Evolutionary conservation across 2,797 vertebrate genomes (phyloP), one percentile per base, ranked within the genome.

Genomic region (Esox lucius): DNA sequence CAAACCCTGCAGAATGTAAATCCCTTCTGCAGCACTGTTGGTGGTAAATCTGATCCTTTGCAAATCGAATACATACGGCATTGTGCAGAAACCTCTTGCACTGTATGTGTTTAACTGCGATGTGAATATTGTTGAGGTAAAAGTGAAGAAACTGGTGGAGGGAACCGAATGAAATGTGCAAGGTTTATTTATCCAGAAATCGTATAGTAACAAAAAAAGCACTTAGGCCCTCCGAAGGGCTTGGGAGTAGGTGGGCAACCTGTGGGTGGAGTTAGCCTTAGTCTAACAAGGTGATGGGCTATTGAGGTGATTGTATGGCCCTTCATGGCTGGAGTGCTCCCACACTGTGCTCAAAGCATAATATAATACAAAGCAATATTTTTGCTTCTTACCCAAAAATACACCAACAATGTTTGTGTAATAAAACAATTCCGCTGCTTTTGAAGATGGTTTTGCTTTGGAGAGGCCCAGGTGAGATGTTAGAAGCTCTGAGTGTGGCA

Each of bases 1-100:
- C 83, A 67, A 75, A 73, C 71, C 62, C 65, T 81, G 80, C 81
- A 77, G 81, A 73, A 83, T 90, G 86, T 81, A 88, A 69, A 90
- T 86, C 68, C 24, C 24, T 24, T 64, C 73, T 75, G 76, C 65
- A 78, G 67, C 79, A 71, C 78, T 87, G 87, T 84, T 86, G 85
- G 89, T 91, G 26, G 17, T 33, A 22, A 73, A 42, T 48, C 56
- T 64, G n/a, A 90, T 89, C 72, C 68, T 80, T 81, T 75, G 74
- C 78, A 84, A 80, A 76, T 86, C 7, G 53, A 86, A 90, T 90
- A 72, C 85, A 92, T 91, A 88, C 90, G 91, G 83, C 77, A 91
- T 89, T 71, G 79, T 88, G 64, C 86, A 90, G 84, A 90, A 90
- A 87, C 71, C 80, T 83, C 87, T 89, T 84, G 81, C 77, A 80